These are phyloP conservation scores for Dolichotis patagonum DNA, from an alignment of 2,113 vertebrate species.

Conservation along the genomic window DNA sequence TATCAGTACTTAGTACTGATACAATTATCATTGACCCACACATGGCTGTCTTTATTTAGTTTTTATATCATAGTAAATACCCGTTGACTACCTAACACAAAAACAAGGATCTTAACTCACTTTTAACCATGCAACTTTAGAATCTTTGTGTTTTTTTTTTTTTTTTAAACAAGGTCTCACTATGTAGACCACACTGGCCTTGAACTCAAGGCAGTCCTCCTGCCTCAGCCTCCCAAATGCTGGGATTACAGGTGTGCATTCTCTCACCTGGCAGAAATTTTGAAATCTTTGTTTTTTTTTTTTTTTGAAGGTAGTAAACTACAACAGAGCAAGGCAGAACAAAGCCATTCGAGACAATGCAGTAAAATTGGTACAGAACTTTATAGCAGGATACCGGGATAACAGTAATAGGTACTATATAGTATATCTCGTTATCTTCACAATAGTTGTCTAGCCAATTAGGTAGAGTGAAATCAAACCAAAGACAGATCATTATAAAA, in stretches of 20 bases:
- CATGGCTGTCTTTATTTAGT: not conserved
- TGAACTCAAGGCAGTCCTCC: not conserved
- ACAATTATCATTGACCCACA: not conserved
- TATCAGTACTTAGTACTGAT: not conserved
- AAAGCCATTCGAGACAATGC: too few species aligned
- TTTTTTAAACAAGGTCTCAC: not conserved
- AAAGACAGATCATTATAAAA: too few species aligned
- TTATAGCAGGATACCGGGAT: too few species aligned
- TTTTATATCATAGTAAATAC: slow-evolving; percentile 37
- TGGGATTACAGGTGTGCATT: not conserved
- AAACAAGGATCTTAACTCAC: not conserved
- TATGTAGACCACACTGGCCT: not conserved
- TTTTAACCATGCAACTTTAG: not conserved
- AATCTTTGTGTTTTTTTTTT: not conserved
- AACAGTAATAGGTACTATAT: too few species aligned
- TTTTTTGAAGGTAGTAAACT: too few species aligned
- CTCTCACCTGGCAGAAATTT: not conserved
- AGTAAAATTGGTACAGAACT: too few species aligned
- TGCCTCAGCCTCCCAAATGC: not conserved
- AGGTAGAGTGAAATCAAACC: too few species aligned
- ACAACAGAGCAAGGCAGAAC: too few species aligned
- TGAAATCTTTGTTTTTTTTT: too few species aligned
- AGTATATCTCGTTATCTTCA: too few species aligned
- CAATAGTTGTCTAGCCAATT: too few species aligned
- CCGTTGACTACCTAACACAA: not conserved